Percentiles rank a stretch among this genome's conserved stretches.
phyloP scores from a whole-genome alignment of 2,888 invertebrate genomes.

The Venustoraphidia nigricollis region DNA sequence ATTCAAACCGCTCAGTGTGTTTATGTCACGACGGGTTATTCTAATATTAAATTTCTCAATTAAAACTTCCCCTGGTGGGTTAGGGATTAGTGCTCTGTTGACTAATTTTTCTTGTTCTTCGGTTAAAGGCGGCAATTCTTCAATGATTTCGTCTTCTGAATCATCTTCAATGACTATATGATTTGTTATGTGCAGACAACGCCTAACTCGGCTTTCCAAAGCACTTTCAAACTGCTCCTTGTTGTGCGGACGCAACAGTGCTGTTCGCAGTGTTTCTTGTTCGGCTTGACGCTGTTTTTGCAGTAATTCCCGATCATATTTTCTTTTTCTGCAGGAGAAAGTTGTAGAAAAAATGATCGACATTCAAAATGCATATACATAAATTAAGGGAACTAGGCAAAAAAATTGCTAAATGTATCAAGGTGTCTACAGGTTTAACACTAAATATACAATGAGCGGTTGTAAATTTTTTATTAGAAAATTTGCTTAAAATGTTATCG shows the following conservation, averaged over 20 bases:
- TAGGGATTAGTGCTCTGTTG: slow-evolving; percentile 38
- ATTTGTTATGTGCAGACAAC: slow-evolving; percentile 27
- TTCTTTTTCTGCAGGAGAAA: slow-evolving; percentile 17
- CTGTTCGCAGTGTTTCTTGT: slow-evolving; percentile 16
- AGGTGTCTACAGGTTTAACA: too few relatives aligned
- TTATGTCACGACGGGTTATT: slow-evolving; percentile 64
- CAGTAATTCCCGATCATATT: slow-evolving; percentile 19
- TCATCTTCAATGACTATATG: slow-evolving; percentile 33
- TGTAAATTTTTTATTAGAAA: too few relatives aligned
- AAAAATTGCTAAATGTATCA: too few relatives aligned
- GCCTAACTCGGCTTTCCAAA: slow-evolving; percentile 25
- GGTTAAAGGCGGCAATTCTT: slow-evolving; percentile 43
- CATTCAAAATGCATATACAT: too few relatives aligned
- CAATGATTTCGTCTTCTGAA: slow-evolving; percentile 30
- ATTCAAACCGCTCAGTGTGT: slow-evolving; percentile 63
- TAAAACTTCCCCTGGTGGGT: slow-evolving; percentile 48
- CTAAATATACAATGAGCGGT: too few relatives aligned
- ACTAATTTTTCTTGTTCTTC: slow-evolving; percentile 45
- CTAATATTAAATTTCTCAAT: slow-evolving; percentile 41
- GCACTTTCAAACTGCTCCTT: slow-evolving; percentile 22
- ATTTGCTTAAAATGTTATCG: too few relatives aligned
- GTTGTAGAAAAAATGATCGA: too few relatives aligned
- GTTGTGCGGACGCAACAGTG: slow-evolving; percentile 20
- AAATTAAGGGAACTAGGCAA: too few relatives aligned
- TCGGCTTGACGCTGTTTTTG: slow-evolving; percentile 28